A percentile compares a stretch with the other conserved stretches of the same genome.
These are phyloP conservation scores for Lipotes vexillifer DNA, from an alignment of 2,113 vertebrate genomes.

Conservation along the genomic window DNA sequence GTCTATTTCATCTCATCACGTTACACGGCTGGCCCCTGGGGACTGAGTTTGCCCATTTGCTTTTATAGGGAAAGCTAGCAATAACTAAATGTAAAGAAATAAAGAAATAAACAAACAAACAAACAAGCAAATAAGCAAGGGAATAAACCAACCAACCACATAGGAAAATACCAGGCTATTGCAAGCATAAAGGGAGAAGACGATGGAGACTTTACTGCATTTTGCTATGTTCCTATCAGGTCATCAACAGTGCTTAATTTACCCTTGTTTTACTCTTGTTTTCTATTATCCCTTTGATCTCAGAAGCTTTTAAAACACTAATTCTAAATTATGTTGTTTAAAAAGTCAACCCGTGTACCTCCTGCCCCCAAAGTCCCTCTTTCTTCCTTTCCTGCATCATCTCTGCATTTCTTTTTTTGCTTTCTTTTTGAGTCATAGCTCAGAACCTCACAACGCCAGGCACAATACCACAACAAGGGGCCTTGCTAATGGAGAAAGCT, in stretches of 20 bases:
- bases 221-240: background rate
- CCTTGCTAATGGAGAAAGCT: background rate
- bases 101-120: background rate
- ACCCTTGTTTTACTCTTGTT: background rate
- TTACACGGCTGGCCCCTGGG: background rate
- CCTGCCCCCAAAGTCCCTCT: background rate
- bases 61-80: background rate
- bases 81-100: background rate
- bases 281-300: background rate
- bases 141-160: background rate
- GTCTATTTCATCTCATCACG: background rate
- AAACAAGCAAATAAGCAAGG: background rate
- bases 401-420: background rate
- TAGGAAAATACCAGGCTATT: background rate
- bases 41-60: background rate
- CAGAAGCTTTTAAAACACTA: background rate
- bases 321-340: background rate
- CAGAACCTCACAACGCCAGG: background rate
- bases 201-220: background rate
- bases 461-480: background rate
- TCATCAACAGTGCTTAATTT: background rate
- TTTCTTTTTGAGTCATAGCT: background rate
- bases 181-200: background rate
- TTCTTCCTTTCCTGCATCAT: background rate
- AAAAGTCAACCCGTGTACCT: background rate